Evolutionary conservation across 2,797 vertebrate species (phyloP), one percentile per base, ranked within the genome.

Genomic region (Macroramphosus scolopax): DNA sequence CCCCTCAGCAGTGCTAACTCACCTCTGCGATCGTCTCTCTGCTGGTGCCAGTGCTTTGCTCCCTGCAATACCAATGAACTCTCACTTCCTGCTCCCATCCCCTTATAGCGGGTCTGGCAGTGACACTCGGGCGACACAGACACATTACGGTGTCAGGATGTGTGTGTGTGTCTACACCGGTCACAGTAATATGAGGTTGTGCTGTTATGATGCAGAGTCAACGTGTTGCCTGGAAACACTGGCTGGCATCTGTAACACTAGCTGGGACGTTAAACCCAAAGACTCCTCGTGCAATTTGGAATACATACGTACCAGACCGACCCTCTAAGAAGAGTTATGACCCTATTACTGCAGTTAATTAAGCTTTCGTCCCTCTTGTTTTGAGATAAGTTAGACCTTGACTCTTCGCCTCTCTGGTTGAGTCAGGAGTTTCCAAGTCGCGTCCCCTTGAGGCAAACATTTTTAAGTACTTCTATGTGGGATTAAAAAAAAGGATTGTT

Each of bases 331-430:
- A 79, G 69, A 82, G 40, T 36, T 62, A 66, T 57, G 74, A 83
- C 81, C 82, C 64, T 54, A 77, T 85, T 83, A 79, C 56, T 65
- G 56, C 44, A 57, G 60, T 51, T 84, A 84, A 86, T 83, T 87
- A 85, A 77, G 22, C 59, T 64, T 58, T 47, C 20, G 42, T 47
- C 48, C 45, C 36, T 49, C 20, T 16, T 0, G 51, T 25, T 39
- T 46, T 58, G 46, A 14, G 79, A 76, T 78, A 78, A 80, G 67
- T 66, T 41, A 10, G 61, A 63, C 57, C 38, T 30, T 25, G 35
- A 33, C 42, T n/a, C n/a, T n/a, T n/a, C n/a, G n/a, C n/a, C n/a
- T n/a, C 38, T 14, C 54, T 10, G 20, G 37, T 31, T 68, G 17
- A 74, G 35, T 63, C 11, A 1, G 33, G 17, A 38, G n/a, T 68